Percentiles rank a stretch among this genome's conserved stretches.
Conservation (phyloP, 1,140 invertebrate genomes). For the Lysiphlebus fabarum region DNA sequence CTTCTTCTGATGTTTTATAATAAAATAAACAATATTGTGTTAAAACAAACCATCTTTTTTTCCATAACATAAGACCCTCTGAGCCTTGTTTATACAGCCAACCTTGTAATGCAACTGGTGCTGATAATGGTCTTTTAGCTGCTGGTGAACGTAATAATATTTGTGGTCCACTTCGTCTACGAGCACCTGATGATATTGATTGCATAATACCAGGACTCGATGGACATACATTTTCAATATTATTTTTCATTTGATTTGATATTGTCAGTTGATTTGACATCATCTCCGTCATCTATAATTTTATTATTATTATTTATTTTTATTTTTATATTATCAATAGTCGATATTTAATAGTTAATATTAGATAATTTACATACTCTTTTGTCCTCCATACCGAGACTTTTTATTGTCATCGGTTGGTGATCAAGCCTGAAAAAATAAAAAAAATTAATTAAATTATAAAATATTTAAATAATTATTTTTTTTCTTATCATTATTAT, state of each 20-base stretch:
- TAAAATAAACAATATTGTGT: slow-evolving; percentile 93
- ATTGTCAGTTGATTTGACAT: too few relatives aligned
- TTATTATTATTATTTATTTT: neutral
- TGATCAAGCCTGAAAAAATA: slow-evolving; percentile 63
- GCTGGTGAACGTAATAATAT: slow-evolving; percentile 66
- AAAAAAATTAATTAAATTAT: slow-evolving; percentile 20
- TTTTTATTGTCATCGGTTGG: slow-evolving; percentile 62
- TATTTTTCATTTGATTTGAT: too few relatives aligned
- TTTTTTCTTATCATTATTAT: too few relatives aligned
- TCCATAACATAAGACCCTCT: slow-evolving; percentile 88
- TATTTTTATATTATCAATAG: neutral
- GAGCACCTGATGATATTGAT: slow-evolving; percentile 59
- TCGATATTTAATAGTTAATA: neutral
- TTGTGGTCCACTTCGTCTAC: slow-evolving; percentile 63
- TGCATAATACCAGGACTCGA: slow-evolving; percentile 40
- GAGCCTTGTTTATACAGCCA: slow-evolving; percentile 92
- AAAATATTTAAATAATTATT: neutral
- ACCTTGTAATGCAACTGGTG: slow-evolving; percentile 80
- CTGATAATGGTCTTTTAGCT: slow-evolving; percentile 72
- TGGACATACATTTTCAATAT: too few relatives aligned
- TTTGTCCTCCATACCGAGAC: slow-evolving; percentile 66
- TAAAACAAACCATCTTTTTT: slow-evolving; percentile 91
- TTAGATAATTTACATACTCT: slow-evolving; percentile 51
- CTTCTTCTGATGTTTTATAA: slow-evolving; percentile 89
- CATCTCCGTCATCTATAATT: too few relatives aligned